Base-by-base conservation (phyloP, 2,888 invertebrate genomes). In the Tromatobia lineatoria region DNA sequence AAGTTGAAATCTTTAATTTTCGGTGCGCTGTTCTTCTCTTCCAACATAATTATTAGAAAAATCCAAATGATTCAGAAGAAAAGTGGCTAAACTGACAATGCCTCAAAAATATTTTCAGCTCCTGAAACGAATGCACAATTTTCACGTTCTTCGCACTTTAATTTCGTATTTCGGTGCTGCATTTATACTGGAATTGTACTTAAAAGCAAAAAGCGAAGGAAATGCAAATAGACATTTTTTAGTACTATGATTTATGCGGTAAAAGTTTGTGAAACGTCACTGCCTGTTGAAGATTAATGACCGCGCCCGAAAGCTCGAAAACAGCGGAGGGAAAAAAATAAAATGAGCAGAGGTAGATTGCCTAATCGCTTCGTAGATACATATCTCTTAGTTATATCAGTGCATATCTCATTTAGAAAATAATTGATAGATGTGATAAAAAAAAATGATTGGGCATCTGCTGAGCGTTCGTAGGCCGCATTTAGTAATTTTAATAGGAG, bases 341-440 rank as follows among this genome's bases (percentile, higher is more conserved):
- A 76, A 20, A 67, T 42, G 50, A 64, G 45, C 25, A 45, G 45
- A 54, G 34, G 64, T 78, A 77, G 57, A 64, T 78, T 59, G 82
- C 85, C 82, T 82, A 85, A 81, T 85, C 80, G 86, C 86, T 87
- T 88, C 71, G 77, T 88, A 88, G 88, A 87, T 87, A 88, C 86
- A 88, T 88, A 87, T 88, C 88, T 86, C 83, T 84, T 85, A 80
- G 85, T 87, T 88, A 85, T 86, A 80, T 85, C 85, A 85, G 69
- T 85, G 85, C 87, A 88, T 88, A 87, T 88, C 88, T 80, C 77
- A 75, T 84, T 81, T 82, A 85, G 73, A 80, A 74, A 81, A 76
- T 80, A 79, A 82, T 80, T 85, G 64, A 80, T 86, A 82, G 80
- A 85, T 78, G 81, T 86, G 85, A 85, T 83, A 74, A 74, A 50